These are phyloP conservation scores for Lithophane leautieri DNA, from an alignment of 2,888 invertebrate species.

Conservation along the genomic window DNA sequence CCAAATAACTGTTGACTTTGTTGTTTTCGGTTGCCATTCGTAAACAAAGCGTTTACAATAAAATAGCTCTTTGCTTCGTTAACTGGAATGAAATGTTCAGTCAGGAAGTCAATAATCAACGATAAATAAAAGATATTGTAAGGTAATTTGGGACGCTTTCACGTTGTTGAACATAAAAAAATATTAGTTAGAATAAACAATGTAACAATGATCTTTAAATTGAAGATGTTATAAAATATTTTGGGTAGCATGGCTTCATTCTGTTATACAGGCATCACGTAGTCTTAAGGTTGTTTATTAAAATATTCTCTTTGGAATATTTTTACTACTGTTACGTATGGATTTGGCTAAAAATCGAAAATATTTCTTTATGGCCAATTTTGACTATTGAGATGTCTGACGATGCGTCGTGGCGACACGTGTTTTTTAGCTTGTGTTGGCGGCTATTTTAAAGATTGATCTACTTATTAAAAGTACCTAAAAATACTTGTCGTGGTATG, in stretches of 20 bases:
- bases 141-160: conserved; percentile 41
- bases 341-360: not conserved
- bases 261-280: conserved; percentile 9
- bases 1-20: conserved; percentile 61
- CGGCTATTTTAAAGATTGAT: not conserved
- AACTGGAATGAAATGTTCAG: conserved; percentile 56
- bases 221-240: conserved; percentile 12
- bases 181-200: conserved; percentile 23
- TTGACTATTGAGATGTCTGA: conserved; percentile 17
- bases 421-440: not conserved
- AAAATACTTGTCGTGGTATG: not conserved
- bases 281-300: conserved; percentile 1
- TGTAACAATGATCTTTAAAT: conserved; percentile 7
- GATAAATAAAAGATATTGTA: conserved; percentile 50
- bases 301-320: conserved; percentile 1
- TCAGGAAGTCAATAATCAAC: conserved; percentile 59
- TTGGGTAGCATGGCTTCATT: conserved; percentile 18
- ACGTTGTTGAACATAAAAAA: conserved; percentile 26
- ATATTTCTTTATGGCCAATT: conserved; percentile 15
- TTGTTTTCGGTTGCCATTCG: conserved; percentile 51
- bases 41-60: conserved; percentile 60
- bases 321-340: conserved; percentile 3
- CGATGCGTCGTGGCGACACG: not conserved
- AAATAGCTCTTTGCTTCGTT: conserved; percentile 59
- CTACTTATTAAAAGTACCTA: not conserved